Base-by-base conservation (phyloP, 2,888 invertebrate genomes). In the Creontiades dilutus region DNA sequence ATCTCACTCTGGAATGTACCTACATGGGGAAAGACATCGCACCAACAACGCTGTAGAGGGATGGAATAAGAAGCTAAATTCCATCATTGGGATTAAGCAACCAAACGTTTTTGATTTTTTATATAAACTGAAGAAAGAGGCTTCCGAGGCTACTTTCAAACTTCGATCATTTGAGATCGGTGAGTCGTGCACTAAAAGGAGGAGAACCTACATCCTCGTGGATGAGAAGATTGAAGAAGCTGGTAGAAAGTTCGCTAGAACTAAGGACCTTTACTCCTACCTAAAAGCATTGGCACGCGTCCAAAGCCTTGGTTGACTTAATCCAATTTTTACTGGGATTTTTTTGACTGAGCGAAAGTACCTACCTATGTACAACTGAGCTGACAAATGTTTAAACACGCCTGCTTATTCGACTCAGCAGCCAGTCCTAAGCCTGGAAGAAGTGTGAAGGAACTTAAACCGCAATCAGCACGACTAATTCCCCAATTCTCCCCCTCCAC, bases 1-100 rank as follows among this genome's bases (percentile, higher is more conserved):
- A 9, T n/a, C 86, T 13, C 57, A 11, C 11, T 86, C 7, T 86
- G 68, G 86, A 86, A 86, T 61, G 86, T 86, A 9, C 57, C 27
- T 37, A n/a, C n/a, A n/a, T n/a, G 86, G 68, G 7, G 3, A 86
- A 4, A 5, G 37, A 86, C 61, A 61, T 61, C n/a, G 11, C 61
- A 86, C 86, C 57, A 86, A 86, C 28, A 86, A 86, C 68, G 86
- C 68, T 28, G 86, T 86, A 11, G 86, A 61, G 28, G 86, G 86
- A 9, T 86, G 68, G 86, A 57, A 86, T n/a, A 11, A 61, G 37
- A 86, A 86, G n/a, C 68, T 86, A 12, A 61, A 61, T 68, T 68
- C 61, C 3, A 37, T 37, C 7, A 7, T 37, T 37, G 37, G 37
- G 7, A 37, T 2, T 37, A 37, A 37, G 7, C 16, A 47, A 82